Conservation (phyloP, 2,797 vertebrate species). For the Anomalospiza imberbis region DNA sequence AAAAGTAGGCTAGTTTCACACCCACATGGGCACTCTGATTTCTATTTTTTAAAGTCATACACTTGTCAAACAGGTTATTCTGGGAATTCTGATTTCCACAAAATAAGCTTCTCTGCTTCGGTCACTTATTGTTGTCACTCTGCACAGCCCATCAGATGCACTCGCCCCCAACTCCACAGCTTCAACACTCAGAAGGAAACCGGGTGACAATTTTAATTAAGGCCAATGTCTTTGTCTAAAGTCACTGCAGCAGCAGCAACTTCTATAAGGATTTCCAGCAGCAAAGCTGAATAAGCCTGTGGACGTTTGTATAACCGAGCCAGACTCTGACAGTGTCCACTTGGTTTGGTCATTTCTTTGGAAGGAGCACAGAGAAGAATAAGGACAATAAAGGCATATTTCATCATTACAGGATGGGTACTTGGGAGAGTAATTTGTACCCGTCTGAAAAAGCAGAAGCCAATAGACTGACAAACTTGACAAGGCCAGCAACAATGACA, state of each 20-base stretch:
- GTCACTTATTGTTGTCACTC: background rate
- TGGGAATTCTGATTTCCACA: conserved; percentile 61
- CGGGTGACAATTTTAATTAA: conserved; percentile 1
- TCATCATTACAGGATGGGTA: background rate
- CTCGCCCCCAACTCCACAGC: background rate
- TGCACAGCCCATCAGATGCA: background rate
- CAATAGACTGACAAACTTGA: background rate
- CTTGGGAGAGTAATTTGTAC: background rate
- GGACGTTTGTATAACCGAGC: background rate
- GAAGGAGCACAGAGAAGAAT: background rate
- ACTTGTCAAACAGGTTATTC: conserved; percentile 76
- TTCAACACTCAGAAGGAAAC: background rate
- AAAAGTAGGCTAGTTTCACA: conserved; percentile 29
- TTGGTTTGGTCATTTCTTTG: background rate
- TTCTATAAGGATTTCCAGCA: background rate
- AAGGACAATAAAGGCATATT: background rate
- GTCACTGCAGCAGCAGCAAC: background rate
- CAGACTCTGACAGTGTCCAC: background rate
- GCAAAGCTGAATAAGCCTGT: background rate
- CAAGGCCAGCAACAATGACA: conserved; percentile 6
- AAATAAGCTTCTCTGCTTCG: conserved; percentile 35
- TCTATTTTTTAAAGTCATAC: conserved; percentile 43
- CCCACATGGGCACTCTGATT: conserved; percentile 40
- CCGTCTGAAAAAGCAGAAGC: background rate
- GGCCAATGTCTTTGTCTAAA: conserved; percentile 34